phyloP scores from a whole-genome alignment of 2,888 invertebrate genomes.

The Anthoptus insignis region DNA sequence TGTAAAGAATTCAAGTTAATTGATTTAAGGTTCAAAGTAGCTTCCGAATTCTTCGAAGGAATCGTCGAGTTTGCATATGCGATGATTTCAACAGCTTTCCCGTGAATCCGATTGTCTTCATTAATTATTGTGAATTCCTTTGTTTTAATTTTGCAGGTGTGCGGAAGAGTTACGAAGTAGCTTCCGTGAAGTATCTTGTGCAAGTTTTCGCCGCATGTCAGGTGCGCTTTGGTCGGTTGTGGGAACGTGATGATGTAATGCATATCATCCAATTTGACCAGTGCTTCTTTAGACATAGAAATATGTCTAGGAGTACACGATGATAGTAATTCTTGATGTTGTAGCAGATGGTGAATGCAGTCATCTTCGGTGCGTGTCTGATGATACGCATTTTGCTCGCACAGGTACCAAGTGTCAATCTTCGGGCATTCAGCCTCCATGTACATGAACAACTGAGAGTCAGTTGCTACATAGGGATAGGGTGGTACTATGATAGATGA shows the following conservation, averaged over 20 bases:
- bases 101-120: background rate
- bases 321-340: background rate
- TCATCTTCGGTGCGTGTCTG: background rate
- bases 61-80: background rate
- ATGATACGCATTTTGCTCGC: background rate
- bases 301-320: background rate
- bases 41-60: background rate
- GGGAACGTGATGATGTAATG: background rate
- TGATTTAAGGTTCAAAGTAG: background rate
- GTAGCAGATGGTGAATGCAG: background rate
- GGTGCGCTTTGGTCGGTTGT: background rate
- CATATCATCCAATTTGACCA: background rate
- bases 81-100: constrained; percentile 2
- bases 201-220: background rate
- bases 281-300: background rate
- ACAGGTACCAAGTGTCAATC: background rate
- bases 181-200: background rate
- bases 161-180: background rate
- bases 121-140: background rate
- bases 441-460: background rate
- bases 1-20: background rate
- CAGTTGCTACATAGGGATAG: background rate
- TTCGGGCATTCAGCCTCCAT: too few relatives aligned
- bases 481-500: background rate
- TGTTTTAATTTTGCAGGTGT: background rate